Conservation (phyloP, 2,888 invertebrate genomes). For the Ormyrus nitidulus region DNA sequence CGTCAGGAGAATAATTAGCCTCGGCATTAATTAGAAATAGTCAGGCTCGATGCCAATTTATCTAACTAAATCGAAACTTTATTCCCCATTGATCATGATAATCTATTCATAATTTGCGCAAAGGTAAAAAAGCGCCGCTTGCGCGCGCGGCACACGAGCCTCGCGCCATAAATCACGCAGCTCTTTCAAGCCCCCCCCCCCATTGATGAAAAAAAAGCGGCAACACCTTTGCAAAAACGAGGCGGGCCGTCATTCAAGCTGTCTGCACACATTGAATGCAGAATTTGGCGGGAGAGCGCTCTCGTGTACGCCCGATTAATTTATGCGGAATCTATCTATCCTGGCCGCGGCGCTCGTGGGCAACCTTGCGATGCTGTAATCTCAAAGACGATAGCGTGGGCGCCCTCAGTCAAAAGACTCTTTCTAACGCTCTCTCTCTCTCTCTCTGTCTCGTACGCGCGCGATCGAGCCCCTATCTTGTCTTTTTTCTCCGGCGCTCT, state of each 20-base stretch:
- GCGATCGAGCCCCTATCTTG: background rate
- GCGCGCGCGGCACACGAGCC: constrained; percentile 12
- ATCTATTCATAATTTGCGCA: constrained; percentile 46
- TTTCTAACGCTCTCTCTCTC: constrained; percentile 53
- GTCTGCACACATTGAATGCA: constrained; percentile 44
- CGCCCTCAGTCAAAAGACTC: constrained; percentile 52
- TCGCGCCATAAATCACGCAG: constrained; percentile 37
- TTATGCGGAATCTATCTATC: constrained; percentile 60
- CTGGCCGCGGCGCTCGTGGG: constrained; percentile 46
- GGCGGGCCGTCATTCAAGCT: constrained; percentile 52
- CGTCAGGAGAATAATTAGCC: constrained; percentile 40
- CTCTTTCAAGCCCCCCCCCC: constrained; percentile 8
- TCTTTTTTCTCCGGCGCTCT: too few relatives aligned
- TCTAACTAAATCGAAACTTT: constrained; percentile 43
- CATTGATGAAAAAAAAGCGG: constrained; percentile 21
- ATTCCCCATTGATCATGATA: constrained; percentile 46
- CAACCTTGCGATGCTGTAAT: constrained; percentile 61
- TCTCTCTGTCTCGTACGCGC: constrained; percentile 21
- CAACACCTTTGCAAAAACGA: constrained; percentile 46
- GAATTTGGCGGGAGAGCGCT: constrained; percentile 47
- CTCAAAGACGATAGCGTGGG: constrained; percentile 48
- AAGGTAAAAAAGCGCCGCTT: background rate
- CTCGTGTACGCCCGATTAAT: constrained; percentile 59
- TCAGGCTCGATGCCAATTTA: constrained; percentile 29
- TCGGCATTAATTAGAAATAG: constrained; percentile 35